Evolutionary conservation across 2,113 vertebrate species (phyloP), one percentile per base, ranked within the genome.

Genomic region (Nesoenas mayeri): DNA sequence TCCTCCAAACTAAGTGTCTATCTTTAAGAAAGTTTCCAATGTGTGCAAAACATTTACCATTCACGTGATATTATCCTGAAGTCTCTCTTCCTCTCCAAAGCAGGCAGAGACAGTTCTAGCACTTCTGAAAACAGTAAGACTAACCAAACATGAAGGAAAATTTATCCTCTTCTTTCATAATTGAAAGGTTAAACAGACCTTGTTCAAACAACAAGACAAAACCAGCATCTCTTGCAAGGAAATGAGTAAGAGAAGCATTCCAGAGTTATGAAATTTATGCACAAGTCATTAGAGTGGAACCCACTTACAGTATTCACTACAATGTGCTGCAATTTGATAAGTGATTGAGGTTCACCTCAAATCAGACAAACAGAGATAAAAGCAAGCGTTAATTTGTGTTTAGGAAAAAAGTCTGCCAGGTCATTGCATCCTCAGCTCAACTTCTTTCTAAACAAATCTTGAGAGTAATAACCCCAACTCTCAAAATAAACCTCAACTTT

Each of bases 301-400:
- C 14, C 26, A 64, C 22, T 50, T 58, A 22, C 29, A 58, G 32
- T 3, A 12, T 9, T 89, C 42, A 21, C 36, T 67, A 47, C 19
- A 70, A 44, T 0, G 1, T 85, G 38, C 15, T 47, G 65, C 48
- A 87, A 15, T 58, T 87, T 4, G 60, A 2, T 31, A 56, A 84
- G 26, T 32, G 40, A 56, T 16, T 79, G 53, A 91, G 61, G 53
- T 48, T 88, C 60, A 88, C 70, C 74, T 89, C 78, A 79, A 53
- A 75, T 87, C 73, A 92, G 71, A 89, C 71, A 61, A 91, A 67
- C 17, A 16, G 29, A 57, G 70, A 87, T 73, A 75, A 96, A 91
- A 95, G 15, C 26, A 81, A 93, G n/a, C 1, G 2, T 69, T 26
- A 75, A 61, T 50, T 62, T 4, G 0, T 58, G 36, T 56, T 91